phyloP scores from a whole-genome alignment of 1,140 invertebrate species.

The Theocolax elegans region DNA sequence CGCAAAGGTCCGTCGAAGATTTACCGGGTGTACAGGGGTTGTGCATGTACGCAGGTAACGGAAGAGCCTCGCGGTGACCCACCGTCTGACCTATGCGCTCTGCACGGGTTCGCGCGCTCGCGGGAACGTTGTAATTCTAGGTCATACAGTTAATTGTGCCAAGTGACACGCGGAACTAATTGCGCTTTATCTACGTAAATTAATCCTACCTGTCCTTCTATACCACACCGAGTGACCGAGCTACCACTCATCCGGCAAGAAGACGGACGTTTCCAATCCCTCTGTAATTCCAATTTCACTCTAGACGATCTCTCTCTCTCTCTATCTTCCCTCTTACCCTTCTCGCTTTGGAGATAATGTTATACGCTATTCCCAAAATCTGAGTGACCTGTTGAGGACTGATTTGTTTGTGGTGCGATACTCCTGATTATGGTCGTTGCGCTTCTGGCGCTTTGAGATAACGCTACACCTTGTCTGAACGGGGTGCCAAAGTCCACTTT shows the following conservation, averaged over 20 bases:
- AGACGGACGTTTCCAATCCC: conserved; percentile 46
- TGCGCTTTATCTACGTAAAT: conserved; percentile 61
- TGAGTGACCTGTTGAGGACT: neutral
- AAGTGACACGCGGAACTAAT: conserved; percentile 57
- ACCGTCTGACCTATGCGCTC: neutral
- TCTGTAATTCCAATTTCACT: conserved; percentile 32
- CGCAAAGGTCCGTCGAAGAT: neutral
- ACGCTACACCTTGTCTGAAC: too few species aligned
- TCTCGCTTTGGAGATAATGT: neutral
- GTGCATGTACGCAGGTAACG: neutral
- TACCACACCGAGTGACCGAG: conserved; percentile 47
- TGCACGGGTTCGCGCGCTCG: too few species aligned
- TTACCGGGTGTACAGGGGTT: too few species aligned
- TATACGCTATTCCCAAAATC: neutral
- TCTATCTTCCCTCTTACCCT: too few species aligned
- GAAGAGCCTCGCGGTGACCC: neutral
- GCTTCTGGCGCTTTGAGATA: too few species aligned
- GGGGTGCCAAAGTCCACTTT: too few species aligned
- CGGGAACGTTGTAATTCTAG: conserved; percentile 40
- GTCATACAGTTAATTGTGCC: conserved; percentile 54
- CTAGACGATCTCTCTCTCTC: too few species aligned
- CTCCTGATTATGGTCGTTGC: too few species aligned
- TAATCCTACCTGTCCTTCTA: conserved; percentile 48
- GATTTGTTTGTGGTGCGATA: conserved; percentile 6
- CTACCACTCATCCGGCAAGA: conserved; percentile 50